A percentile compares a stretch with the other conserved stretches of the same genome.
Conservation (phyloP, 2,888 invertebrate species). For the Drosophila monieri region DNA sequence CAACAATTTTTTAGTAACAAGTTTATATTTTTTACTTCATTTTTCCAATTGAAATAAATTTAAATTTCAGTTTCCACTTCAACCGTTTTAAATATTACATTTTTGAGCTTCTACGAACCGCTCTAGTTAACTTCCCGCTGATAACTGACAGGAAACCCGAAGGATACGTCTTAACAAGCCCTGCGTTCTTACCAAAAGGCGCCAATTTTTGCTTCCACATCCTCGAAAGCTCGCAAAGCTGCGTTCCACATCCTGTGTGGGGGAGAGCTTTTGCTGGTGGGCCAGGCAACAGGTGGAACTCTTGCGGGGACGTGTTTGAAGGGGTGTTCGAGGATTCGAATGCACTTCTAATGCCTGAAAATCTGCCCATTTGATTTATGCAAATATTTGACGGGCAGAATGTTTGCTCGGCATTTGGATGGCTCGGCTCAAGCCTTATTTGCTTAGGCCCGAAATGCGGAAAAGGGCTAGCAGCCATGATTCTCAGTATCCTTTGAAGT, state of each 20-base stretch:
- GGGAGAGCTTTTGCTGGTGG: slow-evolving; percentile 15
- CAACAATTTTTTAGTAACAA: not conserved
- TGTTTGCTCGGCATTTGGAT: slow-evolving; percentile 58
- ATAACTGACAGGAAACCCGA: slow-evolving; percentile 56
- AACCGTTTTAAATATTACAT: not conserved
- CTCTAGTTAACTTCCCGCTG: slow-evolving; percentile 61
- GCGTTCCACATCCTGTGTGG: slow-evolving; percentile 56
- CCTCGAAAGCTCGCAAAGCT: slow-evolving; percentile 64
- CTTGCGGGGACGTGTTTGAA: not conserved
- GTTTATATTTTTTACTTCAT: not conserved
- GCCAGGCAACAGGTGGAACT: slow-evolving; percentile 58
- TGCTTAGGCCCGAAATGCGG: slow-evolving; percentile 53
- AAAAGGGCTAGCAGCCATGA: slow-evolving; percentile 18
- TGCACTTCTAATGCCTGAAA: slow-evolving; percentile 57
- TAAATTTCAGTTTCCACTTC: slow-evolving; percentile 8
- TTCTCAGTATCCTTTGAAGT: slow-evolving; percentile 35
- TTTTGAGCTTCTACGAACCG: slow-evolving; percentile 56
- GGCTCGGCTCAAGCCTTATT: slow-evolving; percentile 44
- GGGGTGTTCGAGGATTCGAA: slow-evolving; percentile 19
- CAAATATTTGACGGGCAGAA: slow-evolving; percentile 56
- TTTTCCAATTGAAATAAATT: not conserved
- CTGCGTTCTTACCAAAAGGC: slow-evolving; percentile 70
- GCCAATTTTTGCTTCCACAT: slow-evolving; percentile 65
- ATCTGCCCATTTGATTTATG: slow-evolving; percentile 69
- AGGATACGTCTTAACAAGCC: slow-evolving; percentile 66